Percentiles rank a stretch among this genome's conserved stretches.
phyloP scores from a whole-genome alignment of 2,888 invertebrate genomes.

The Drosophila helvetica region DNA sequence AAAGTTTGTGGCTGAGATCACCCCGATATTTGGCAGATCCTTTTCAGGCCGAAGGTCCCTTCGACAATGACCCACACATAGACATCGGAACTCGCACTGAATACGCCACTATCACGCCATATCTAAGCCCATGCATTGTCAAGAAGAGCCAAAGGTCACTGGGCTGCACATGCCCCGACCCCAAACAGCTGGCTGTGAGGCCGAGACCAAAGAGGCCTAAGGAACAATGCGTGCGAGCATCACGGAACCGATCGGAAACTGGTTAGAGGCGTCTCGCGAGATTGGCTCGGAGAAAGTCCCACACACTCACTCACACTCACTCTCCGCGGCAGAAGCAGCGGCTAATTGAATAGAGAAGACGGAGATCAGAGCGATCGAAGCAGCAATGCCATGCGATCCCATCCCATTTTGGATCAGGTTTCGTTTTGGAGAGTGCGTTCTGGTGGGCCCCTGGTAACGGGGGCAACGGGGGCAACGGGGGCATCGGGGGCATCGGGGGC shows the following conservation, averaged over 20 bases:
- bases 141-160: too few species aligned
- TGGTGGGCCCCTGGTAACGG: slow-evolving; percentile 11
- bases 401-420: slow-evolving; percentile 9
- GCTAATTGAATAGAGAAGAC: slow-evolving; percentile 62
- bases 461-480: slow-evolving; percentile 15
- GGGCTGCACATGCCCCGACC: too few species aligned
- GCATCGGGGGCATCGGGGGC: slow-evolving; percentile 5
- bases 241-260: slow-evolving; percentile 42
- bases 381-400: slow-evolving; percentile 54
- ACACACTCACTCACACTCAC: slow-evolving; percentile 36
- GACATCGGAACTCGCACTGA: too few species aligned
- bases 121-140: too few species aligned
- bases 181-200: too few species aligned
- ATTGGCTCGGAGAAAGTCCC: slow-evolving; percentile 43
- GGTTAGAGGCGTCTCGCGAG: slow-evolving; percentile 21
- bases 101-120: too few species aligned
- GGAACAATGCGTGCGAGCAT: background rate
- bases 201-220: background rate
- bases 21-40: too few species aligned
- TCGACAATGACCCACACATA: too few species aligned
- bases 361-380: slow-evolving; percentile 49
- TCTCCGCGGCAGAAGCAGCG: background rate
- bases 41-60: too few species aligned
- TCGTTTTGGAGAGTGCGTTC: slow-evolving; percentile 24
- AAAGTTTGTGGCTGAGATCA: too few species aligned